Evolutionary conservation across 2,797 vertebrate genomes (phyloP).

Genomic region (Leuciscus waleckii): DNA sequence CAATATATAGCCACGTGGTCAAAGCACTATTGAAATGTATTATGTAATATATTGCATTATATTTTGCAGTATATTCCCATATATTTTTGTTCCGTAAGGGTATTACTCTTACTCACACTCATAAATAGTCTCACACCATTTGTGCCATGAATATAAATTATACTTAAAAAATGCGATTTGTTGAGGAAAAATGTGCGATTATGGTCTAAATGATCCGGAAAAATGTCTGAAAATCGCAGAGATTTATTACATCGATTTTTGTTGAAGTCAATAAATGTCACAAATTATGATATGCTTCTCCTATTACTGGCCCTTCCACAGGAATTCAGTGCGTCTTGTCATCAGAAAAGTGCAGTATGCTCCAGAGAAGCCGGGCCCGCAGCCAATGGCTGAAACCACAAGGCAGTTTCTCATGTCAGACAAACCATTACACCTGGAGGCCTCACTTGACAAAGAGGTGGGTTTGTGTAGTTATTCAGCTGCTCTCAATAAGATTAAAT

Average conservation of each 20-base stretch:
- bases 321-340: constrained; percentile 94
- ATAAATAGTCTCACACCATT: neutral
- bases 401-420: constrained; percentile 97
- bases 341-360: constrained; percentile 96
- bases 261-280: constrained; percentile 1
- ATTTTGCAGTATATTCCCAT: no score
- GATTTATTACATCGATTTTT: neutral
- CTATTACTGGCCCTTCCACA: constrained; percentile 60
- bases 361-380: constrained; percentile 91
- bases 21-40: no score
- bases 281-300: neutral
- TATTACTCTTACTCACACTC: neutral
- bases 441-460: constrained; percentile 96
- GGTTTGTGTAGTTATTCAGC: constrained; percentile 19
- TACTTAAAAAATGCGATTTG: neutral
- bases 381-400: constrained; percentile 93
- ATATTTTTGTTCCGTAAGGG: no score
- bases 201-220: neutral
- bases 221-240: neutral
- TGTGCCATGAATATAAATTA: neutral
- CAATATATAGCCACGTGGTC: no score
- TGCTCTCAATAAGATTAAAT: neutral
- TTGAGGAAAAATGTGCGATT: neutral
- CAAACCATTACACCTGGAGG: constrained; percentile 93
- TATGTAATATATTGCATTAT: no score